Percentiles rank a stretch among this genome's conserved stretches.
These are phyloP conservation scores for Potorous gilbertii DNA, from an alignment of 2,797 vertebrate species.

Conservation along the genomic window DNA sequence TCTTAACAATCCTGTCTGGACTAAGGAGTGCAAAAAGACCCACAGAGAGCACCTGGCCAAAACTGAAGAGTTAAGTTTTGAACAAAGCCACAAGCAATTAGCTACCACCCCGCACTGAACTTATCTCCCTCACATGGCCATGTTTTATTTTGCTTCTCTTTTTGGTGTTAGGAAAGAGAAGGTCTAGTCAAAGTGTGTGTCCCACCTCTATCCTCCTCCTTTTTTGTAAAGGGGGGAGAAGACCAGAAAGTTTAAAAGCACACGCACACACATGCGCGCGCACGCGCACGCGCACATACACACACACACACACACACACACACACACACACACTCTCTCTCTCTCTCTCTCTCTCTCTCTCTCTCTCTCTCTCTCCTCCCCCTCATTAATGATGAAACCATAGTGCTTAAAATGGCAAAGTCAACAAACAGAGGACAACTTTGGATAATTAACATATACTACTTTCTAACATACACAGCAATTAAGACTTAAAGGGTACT, in stretches of 20 bases:
- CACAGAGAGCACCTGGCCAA: slow-evolving; percentile 61
- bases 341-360: too few relatives aligned
- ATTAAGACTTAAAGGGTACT: not conserved
- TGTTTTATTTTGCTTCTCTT: slow-evolving; percentile 50
- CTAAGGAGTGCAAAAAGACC: slow-evolving; percentile 60
- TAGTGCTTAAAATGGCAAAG: slow-evolving; percentile 44
- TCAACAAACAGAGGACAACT: slow-evolving; percentile 5
- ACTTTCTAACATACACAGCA: not conserved
- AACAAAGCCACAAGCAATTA: slow-evolving; percentile 67
- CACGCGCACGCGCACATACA: not conserved
- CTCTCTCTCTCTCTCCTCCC: not conserved
- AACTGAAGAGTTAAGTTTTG: slow-evolving; percentile 50
- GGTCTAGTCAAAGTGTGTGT: slow-evolving; percentile 13
- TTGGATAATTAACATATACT: not conserved
- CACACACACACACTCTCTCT: not conserved
- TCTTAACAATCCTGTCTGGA: slow-evolving; percentile 62
- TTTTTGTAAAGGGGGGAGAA: slow-evolving; percentile 9
- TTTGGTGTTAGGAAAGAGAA: slow-evolving; percentile 24
- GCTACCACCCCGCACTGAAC: slow-evolving; percentile 50
- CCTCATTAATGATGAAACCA: slow-evolving; percentile 45
- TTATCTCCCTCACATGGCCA: slow-evolving; percentile 34
- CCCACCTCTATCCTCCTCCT: slow-evolving; percentile 11
- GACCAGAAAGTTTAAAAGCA: slow-evolving; percentile 51
- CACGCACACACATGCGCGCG: not conserved
- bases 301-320: slow-evolving; percentile 3